Evolutionary conservation across 2,113 vertebrate genomes (phyloP), one percentile per base, ranked within the genome.

Genomic region (Rana temporaria): DNA sequence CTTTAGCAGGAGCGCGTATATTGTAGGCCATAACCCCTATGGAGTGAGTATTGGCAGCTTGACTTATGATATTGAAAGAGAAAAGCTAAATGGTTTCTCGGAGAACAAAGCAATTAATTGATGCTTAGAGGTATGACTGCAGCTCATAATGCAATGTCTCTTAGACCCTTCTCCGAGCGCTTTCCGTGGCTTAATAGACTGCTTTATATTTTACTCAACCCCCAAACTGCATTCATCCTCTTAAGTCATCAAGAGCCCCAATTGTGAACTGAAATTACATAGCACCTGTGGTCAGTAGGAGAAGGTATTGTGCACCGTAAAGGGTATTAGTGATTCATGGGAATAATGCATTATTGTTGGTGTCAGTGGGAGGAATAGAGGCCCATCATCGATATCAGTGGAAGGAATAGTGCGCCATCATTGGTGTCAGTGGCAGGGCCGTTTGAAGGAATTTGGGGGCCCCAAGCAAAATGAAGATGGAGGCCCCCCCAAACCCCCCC

Each of bases 61-160:
- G 73, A 76, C 73, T 76, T 76, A 76, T 76, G 73, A 76, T 76
- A 63, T 76, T 62, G 73, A 64, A 63, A 76, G 73, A 76, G 73
- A 52, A 76, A 76, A 76, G 73, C 73, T 76, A 76, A 76, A 76
- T 76, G 59, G 73, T 62, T 76, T 76, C 34, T 52, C 59, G 9
- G 73, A 76, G 73, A 76, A 76, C 73, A 76, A 76, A 63, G 73
- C 73, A 76, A 76, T 76, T 62, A 76, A 76, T 76, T 63, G 73
- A 76, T 26, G 73, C 73, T 76, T 76, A 63, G 62, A 76, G 57
- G 73, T 63, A 38, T 52, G 15, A n/a, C 32, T 16, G 20, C 14
- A 76, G 73, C 34, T 42, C 59, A 76, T 76, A 76, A 62, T 76
- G 20, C 8, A 30, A 20, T 24, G 34, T 32, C 38, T 76, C 34